Percentiles rank a stretch among this genome's conserved stretches.
These are phyloP conservation scores for Takifugu ocellatus DNA, from an alignment of 2,797 vertebrate species.

Conservation along the genomic window DNA sequence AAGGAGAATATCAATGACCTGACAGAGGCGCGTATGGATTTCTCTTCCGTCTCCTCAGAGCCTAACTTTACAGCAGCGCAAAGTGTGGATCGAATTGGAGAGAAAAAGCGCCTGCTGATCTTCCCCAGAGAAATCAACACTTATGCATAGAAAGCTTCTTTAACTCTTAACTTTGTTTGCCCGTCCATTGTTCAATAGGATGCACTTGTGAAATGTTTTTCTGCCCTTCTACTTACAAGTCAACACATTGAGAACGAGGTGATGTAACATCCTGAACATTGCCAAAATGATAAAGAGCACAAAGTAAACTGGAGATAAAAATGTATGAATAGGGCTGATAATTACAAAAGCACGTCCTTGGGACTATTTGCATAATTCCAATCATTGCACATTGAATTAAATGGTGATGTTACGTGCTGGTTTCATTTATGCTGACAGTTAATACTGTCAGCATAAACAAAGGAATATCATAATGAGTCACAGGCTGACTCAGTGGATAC, in stretches of 20 bases:
- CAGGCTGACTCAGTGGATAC: conserved; percentile 35
- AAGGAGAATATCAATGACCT: conserved; percentile 79
- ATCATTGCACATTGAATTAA: conserved; percentile 66
- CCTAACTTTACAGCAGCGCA: conserved; percentile 72
- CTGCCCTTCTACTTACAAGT: conserved; percentile 60
- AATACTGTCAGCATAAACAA: conserved; percentile 74
- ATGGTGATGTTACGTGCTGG: conserved; percentile 64
- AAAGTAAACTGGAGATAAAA: conserved; percentile 61
- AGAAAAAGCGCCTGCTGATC: conserved; percentile 74
- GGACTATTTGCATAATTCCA: conserved; percentile 75
- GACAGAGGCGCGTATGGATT: conserved; percentile 76
- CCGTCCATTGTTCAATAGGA: conserved; percentile 63
- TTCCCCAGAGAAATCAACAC: conserved; percentile 73
- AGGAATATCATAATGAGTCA: conserved; percentile 50
- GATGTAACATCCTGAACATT: conserved; percentile 64
- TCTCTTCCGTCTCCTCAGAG: conserved; percentile 73
- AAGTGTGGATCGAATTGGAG: conserved; percentile 63
- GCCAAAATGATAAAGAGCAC: conserved; percentile 50
- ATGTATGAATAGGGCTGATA: conserved; percentile 66
- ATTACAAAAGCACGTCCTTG: conserved; percentile 61
- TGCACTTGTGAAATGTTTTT: conserved; percentile 44
- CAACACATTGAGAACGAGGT: conserved; percentile 53
- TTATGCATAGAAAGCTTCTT: conserved; percentile 75
- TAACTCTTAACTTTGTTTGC: conserved; percentile 74
- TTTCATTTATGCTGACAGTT: conserved; percentile 73